Evolutionary conservation across 2,113 vertebrate species (phyloP).

Genomic region (Papio anubis): DNA sequence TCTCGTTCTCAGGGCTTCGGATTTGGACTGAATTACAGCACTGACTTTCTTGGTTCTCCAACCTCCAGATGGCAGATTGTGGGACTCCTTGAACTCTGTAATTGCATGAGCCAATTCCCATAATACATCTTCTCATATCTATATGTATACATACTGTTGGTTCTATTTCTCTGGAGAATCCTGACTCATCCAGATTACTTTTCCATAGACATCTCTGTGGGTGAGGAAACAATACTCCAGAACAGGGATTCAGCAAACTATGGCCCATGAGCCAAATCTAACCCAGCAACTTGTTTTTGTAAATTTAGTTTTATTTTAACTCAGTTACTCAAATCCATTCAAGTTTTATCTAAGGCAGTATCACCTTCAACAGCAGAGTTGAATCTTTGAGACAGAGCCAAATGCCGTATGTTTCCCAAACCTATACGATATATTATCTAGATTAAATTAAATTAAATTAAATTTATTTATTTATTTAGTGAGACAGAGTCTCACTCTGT

Average conservation of each 20-base stretch:
- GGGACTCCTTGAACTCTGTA: background rate
- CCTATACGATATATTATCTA: background rate
- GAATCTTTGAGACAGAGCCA: background rate
- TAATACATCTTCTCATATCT: background rate
- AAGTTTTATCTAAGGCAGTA: background rate
- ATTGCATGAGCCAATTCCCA: background rate
- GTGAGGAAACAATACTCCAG: background rate
- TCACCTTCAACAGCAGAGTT: background rate
- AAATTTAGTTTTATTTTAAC: background rate
- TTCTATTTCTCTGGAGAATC: background rate
- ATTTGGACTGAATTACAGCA: background rate
- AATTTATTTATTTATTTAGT: no score
- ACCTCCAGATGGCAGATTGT: background rate
- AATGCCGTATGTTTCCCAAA: background rate
- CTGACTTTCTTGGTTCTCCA: background rate
- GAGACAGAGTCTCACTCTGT: no score
- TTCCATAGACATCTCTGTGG: background rate
- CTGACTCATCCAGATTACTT: background rate
- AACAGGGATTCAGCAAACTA: background rate
- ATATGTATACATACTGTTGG: background rate
- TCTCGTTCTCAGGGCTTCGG: no score
- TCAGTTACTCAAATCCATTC: background rate
- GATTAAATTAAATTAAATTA: no score
- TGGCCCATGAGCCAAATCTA: background rate
- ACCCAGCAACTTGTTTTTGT: background rate